Conservation (phyloP, 2,797 vertebrate genomes). For the Acanthis flammea region DNA sequence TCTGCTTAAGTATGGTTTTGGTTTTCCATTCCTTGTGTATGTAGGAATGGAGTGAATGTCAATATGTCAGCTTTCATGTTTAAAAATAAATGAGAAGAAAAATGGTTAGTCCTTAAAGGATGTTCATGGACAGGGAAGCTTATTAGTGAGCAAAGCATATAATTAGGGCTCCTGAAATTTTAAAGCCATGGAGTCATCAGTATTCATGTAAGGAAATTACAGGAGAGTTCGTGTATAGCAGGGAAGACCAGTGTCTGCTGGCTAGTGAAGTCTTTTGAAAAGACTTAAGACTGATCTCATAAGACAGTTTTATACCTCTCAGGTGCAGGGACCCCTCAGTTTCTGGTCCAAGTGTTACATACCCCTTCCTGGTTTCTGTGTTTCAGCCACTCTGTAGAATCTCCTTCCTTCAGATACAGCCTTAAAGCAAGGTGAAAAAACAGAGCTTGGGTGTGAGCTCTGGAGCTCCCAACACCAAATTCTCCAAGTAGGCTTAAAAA, state of each 20-base stretch:
- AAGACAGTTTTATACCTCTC: neutral
- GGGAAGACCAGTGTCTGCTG: neutral
- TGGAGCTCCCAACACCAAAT: neutral
- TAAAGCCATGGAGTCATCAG: slow-evolving; percentile 11
- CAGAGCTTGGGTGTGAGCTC: neutral
- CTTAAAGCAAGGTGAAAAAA: neutral
- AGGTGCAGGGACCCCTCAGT: neutral
- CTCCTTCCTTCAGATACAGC: neutral
- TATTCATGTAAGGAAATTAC: neutral
- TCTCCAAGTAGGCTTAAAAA: neutral
- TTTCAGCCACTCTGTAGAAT: neutral
- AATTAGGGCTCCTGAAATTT: slow-evolving; percentile 2
- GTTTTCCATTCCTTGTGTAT: neutral
- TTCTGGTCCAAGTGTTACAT: neutral
- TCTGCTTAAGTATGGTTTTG: neutral
- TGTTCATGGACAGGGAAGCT: neutral
- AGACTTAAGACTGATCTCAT: neutral
- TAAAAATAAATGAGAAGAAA: neutral
- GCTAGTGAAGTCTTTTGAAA: neutral
- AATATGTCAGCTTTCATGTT: neutral
- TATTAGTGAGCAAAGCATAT: neutral
- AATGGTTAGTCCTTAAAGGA: neutral
- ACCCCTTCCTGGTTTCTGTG: neutral
- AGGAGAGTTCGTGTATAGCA: neutral
- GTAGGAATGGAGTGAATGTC: neutral